Base-by-base conservation (phyloP, 2,797 vertebrate genomes). In the Sandelia bainsii region DNA sequence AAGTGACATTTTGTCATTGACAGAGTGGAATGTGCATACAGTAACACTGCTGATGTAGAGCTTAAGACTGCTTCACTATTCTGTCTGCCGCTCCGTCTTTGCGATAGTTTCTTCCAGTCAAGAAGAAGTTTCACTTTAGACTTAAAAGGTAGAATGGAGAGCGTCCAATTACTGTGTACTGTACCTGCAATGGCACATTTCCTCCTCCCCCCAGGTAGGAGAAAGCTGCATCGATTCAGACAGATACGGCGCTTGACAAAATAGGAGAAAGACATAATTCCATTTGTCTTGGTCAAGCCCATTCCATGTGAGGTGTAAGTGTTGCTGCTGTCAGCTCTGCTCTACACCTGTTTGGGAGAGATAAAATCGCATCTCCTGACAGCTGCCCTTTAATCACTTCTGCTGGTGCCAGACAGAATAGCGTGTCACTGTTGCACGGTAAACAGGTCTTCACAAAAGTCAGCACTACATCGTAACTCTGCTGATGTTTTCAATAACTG, bases 341-440 rank as follows among this genome's bases (percentile, higher is more conserved):
- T 89, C 80, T 87, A 81, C 86, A 90, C 82, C 89, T 91, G 90
- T 90, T 92, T 81, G 71, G 77, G 34, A 77, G 60, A 88, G 90
- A 92, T 92, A 94, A 93, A 89, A 92, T 93, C 89, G 13, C 82
- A 83, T 90, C 88, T 87, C 81, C 78, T 77, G 85, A 90, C 91
- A 93, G 88, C 75, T 90, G 89, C 87, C 89, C 87, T 93, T 93
- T 91, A 90, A 93, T 93, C 93, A 92, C 85, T 77, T 39, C 81
- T 74, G 83, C 79, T 29, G 51, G 68, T 72, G 69, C 58, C 78
- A 82, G 79, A 77, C 51, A 66, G 83, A 81, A 67, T 52, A 54
- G 68, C 52, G 80, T 62, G 70, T 77, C 34, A 14, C 60, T 17
- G 54, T 62, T 73, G 83, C 77, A 68, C 14, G 3, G 69, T 74